phyloP scores from a whole-genome alignment of 2,113 vertebrate genomes.

The Nycticorax nycticorax region DNA sequence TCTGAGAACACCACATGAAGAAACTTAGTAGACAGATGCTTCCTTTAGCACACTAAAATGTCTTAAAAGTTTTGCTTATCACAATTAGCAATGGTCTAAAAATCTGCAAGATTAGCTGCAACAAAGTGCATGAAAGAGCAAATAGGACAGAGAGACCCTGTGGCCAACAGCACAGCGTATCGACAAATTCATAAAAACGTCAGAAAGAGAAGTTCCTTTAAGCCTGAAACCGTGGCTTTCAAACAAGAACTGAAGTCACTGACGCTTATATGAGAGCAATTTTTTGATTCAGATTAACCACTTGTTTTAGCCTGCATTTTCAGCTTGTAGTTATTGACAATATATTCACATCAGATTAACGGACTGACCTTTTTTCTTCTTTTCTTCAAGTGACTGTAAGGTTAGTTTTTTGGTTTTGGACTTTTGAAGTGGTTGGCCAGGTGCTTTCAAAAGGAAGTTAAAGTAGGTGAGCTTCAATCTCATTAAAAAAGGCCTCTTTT shows the following conservation, averaged over 20 bases:
- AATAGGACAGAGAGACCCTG: not conserved
- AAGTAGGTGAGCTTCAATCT: constrained; percentile 53
- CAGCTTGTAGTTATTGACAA: constrained; percentile 32
- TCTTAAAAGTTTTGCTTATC: not conserved
- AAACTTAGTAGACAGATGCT: not conserved
- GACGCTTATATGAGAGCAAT: not conserved
- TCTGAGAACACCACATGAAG: not conserved
- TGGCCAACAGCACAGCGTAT: not conserved
- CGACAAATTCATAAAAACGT: not conserved
- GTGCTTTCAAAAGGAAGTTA: constrained; percentile 63
- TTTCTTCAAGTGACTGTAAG: constrained; percentile 22
- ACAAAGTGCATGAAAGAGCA: not conserved
- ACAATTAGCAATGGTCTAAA: not conserved
- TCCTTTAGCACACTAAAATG: not conserved
- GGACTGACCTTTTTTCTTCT: not conserved
- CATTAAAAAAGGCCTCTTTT: constrained; percentile 55
- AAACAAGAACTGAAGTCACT: not conserved
- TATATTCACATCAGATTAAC: constrained; percentile 3
- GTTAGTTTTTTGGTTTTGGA: constrained; percentile 31
- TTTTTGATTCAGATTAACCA: constrained; percentile 25
- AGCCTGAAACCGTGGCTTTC: not conserved
- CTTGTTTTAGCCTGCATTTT: not conserved
- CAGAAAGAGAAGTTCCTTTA: not conserved
- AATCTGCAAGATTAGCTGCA: not conserved
- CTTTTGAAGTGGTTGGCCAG: constrained; percentile 55